phyloP scores from a whole-genome alignment of 2,797 vertebrate genomes.

The Enteromius treurensis region DNA sequence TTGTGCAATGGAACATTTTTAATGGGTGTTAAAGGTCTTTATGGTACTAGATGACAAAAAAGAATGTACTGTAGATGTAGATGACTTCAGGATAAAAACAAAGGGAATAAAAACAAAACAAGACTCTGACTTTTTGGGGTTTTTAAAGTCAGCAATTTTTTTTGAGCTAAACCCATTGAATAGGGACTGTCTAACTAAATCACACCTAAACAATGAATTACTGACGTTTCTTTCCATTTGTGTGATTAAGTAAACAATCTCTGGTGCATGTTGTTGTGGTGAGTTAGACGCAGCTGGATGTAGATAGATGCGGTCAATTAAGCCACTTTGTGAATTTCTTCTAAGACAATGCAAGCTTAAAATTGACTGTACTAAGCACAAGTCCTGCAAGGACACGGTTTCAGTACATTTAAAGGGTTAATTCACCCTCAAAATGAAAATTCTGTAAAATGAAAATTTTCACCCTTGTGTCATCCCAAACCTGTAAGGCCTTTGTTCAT shows the following conservation, averaged over 20 bases:
- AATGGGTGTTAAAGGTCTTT: not conserved
- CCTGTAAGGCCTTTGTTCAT: too few relatives aligned
- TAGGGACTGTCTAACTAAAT: not conserved
- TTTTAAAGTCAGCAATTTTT: not conserved
- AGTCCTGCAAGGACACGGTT: not conserved
- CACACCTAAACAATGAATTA: not conserved
- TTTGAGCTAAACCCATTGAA: not conserved
- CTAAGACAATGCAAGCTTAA: not conserved
- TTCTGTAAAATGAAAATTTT: too few relatives aligned
- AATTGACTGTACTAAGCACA: not conserved
- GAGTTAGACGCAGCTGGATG: not conserved
- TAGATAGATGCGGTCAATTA: not conserved
- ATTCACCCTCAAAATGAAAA: too few relatives aligned
- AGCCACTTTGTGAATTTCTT: not conserved
- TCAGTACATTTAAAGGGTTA: not conserved
- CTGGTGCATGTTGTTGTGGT: not conserved
- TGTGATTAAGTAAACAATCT: not conserved
- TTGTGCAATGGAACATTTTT: not conserved
- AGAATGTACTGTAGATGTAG: not conserved
- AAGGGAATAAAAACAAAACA: not conserved
- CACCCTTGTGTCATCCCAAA: too few relatives aligned
- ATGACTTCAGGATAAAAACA: not conserved
- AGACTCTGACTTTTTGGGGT: not conserved
- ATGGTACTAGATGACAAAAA: not conserved
- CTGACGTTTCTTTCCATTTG: constrained; percentile 6